Percentiles rank a stretch among this genome's conserved stretches.
Conservation (phyloP, 2,113 vertebrate species). For the Alethe castanea region DNA sequence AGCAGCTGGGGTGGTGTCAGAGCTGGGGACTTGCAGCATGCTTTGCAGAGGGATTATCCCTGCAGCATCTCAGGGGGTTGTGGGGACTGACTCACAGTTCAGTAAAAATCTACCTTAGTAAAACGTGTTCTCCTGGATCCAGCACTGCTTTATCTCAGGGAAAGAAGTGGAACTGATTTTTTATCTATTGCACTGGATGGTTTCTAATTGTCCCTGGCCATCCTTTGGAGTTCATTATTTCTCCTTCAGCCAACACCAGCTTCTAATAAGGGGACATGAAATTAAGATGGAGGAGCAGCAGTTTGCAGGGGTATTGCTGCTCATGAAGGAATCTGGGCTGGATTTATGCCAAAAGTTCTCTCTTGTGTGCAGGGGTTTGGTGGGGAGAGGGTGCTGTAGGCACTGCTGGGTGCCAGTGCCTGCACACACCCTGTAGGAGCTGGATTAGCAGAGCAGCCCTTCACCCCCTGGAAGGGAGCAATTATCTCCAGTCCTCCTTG, state of each 20-base stretch:
- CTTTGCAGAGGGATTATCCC: neutral
- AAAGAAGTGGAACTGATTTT: neutral
- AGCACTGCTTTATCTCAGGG: rapidly evolving
- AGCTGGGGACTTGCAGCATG: neutral
- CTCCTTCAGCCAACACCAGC: neutral
- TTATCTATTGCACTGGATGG: neutral
- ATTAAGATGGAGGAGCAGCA: conserved; percentile 13
- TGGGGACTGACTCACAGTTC: neutral
- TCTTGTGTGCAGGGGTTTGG: neutral
- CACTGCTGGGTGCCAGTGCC: neutral
- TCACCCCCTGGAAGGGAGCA: rapidly evolving
- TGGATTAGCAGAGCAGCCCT: neutral
- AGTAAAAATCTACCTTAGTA: neutral
- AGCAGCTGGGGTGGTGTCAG: neutral
- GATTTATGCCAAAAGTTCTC: neutral
- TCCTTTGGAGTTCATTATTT: neutral
- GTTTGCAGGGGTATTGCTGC: neutral
- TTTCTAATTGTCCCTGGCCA: conserved; percentile 11
- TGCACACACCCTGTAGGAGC: neutral
- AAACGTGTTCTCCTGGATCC: neutral
- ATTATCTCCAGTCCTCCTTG: neutral
- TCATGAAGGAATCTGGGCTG: neutral
- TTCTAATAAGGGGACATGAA: conserved; percentile 18
- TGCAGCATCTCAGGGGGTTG: neutral
- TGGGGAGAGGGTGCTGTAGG: neutral